Base-by-base conservation (phyloP, 2,888 invertebrate genomes). In the Eupithecia pulchellata region DNA sequence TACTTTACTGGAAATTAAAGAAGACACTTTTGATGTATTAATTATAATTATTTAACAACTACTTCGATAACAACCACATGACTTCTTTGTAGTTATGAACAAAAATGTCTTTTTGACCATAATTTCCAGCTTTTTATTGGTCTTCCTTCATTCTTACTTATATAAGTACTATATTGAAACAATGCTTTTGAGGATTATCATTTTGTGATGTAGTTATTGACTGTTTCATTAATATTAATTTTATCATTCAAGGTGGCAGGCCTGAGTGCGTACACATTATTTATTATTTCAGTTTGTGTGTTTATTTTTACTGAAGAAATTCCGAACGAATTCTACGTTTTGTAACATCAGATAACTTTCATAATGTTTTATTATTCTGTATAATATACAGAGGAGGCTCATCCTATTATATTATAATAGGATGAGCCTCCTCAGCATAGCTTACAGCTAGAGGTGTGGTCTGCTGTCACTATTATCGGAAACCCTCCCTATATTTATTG, bases 401-500 rank as follows among this genome's bases (percentile, higher is more conserved):
- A n/a, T n/a, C n/a, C n/a, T n/a, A n/a, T n/a, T n/a, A n/a, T n/a
- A n/a, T n/a, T n/a, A n/a, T n/a, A 11, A 52, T 52, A 52, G 52
- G 52, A 52, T 52, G 52, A 52, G 25, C 25, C 47, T 47, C 20
- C 20, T 20, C 47, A 25, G 25, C 25, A 52, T 52, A 25, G 20
- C 52, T 52, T 52, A 25, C 30, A 32, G 58, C 58, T 30, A 20
- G 61, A 61, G 61, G 61, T 61, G 61, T 61, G 61, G 61, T 20
- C 5, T 29, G 58, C 30, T 30, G 67, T 71, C 67, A 64, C 60
- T 64, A 55, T 63, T 60, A 52, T 60, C 63, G 34, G 25, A 67
- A 67, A 64, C 58, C 63, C 47, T 36, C 71, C 8, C 30, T 67
- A 60, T 67, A 52, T 71, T 64, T 71, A 71, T 67, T 79, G 75